phyloP scores from a whole-genome alignment of 2,113 vertebrate species.

The Notothenia rossii region DNA sequence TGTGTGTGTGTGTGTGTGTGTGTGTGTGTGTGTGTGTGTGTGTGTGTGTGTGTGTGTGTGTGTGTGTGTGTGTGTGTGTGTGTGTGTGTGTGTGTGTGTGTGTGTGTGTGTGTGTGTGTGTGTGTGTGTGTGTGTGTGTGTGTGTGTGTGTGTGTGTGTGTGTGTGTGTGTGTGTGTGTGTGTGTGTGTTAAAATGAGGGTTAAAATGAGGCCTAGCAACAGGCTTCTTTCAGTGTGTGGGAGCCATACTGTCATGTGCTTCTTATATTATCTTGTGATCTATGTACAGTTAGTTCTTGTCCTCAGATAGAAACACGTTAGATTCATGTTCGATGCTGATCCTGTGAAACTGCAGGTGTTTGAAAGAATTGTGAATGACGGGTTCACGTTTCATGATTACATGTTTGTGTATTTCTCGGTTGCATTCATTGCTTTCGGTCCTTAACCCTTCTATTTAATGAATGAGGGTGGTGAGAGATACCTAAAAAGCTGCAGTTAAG shows the following conservation, averaged over 20 bases:
- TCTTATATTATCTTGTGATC: not conserved
- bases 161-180: too few relatives aligned
- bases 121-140: too few relatives aligned
- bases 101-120: too few relatives aligned
- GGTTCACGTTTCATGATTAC: not conserved
- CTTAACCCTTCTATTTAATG: not conserved
- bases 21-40: too few relatives aligned
- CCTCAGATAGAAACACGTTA: not conserved
- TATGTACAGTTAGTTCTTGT: not conserved
- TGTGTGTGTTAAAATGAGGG: too few relatives aligned
- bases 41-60: too few relatives aligned
- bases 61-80: too few relatives aligned
- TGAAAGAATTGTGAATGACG: not conserved
- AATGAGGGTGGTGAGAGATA: not conserved
- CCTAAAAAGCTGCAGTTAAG: not conserved
- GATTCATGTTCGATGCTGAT: not conserved
- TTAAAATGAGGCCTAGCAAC: not conserved
- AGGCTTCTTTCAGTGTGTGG: not conserved
- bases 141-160: too few relatives aligned
- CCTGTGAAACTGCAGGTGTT: not conserved
- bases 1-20: slow-evolving; percentile 1
- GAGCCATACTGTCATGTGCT: not conserved
- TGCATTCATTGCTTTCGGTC: not conserved
- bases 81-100: too few relatives aligned
- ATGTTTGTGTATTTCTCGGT: not conserved